phyloP scores from a whole-genome alignment of 2,113 vertebrate species.

The Catagonus wagneri region DNA sequence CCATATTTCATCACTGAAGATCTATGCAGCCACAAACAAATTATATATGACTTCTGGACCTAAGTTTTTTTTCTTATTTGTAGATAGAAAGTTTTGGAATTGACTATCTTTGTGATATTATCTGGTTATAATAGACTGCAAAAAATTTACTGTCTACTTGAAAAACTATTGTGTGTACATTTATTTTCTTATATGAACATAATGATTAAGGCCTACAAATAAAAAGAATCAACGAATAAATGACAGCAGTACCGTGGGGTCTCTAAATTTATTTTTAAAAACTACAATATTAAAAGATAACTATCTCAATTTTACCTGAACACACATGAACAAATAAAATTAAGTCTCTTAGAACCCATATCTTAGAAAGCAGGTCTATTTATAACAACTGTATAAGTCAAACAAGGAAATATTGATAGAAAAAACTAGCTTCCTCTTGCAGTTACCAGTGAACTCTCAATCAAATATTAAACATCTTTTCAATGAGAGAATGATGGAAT shows the following conservation, averaged over 20 bases:
- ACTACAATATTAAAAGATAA: neutral
- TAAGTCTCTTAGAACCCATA: neutral
- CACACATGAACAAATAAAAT: neutral
- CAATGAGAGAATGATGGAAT: neutral
- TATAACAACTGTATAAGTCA: neutral
- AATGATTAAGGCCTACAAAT: neutral
- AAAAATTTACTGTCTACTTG: neutral
- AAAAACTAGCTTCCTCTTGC: neutral
- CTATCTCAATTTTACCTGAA: neutral
- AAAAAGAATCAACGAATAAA: neutral
- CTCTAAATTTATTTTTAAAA: constrained; percentile 39
- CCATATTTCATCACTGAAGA: neutral
- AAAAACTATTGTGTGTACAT: neutral
- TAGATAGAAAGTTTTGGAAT: neutral
- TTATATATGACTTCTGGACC: neutral
- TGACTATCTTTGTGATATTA: neutral
- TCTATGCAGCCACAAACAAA: neutral
- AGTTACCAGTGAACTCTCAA: neutral
- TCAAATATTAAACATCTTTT: neutral
- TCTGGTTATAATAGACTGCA: neutral
- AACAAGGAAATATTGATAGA: neutral
- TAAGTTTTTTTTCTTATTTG: neutral
- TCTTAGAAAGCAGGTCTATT: neutral
- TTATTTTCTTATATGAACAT: constrained; percentile 17
- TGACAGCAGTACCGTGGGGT: neutral